phyloP scores from a whole-genome alignment of 1,140 invertebrate genomes.

The Sarcophaga bullata region DNA sequence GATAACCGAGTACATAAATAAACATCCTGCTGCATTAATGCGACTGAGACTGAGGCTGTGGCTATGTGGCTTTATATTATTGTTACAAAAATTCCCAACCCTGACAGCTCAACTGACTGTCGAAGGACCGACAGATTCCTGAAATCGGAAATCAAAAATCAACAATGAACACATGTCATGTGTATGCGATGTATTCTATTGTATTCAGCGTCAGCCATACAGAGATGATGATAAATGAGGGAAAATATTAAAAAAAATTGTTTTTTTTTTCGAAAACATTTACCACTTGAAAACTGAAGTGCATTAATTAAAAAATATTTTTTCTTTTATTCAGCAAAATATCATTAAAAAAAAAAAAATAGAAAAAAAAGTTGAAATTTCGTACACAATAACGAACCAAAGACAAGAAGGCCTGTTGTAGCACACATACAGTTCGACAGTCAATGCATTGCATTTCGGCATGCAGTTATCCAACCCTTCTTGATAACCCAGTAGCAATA shows the following conservation, averaged over 20 bases:
- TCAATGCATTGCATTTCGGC: background rate
- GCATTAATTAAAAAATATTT: constrained; percentile 40
- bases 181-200: no score
- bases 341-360: background rate
- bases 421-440: background rate
- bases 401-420: no score
- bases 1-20: constrained; percentile 27
- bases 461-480: background rate
- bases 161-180: constrained; percentile 25
- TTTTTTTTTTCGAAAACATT: no score
- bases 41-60: background rate
- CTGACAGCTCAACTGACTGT: background rate
- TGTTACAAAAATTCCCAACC: background rate
- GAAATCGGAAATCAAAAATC: no score
- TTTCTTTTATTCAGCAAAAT: background rate
- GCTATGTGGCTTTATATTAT: background rate
- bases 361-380: no score
- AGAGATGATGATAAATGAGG: constrained; percentile 3
- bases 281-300: constrained; percentile 32
- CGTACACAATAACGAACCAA: no score
- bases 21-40: background rate
- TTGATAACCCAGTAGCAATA: no score
- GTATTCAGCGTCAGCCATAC: no score
- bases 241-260: constrained; percentile 15
- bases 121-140: background rate